Base-by-base conservation (phyloP, 2,888 invertebrate species). In the Micropterix aruncella region DNA sequence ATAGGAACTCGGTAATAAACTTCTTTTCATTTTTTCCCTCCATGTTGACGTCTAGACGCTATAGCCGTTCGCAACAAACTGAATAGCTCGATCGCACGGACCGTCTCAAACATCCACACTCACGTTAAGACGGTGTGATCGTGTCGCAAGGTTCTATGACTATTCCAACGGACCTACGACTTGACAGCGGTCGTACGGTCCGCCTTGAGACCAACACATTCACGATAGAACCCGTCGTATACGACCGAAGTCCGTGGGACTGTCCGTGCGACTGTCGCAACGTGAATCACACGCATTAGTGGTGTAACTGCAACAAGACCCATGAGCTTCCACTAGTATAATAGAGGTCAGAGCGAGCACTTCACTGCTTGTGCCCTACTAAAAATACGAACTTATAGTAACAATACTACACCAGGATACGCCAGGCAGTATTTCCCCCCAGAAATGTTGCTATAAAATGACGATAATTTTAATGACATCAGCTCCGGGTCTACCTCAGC, bases 131-230 rank as follows among this genome's bases (percentile, higher is more conserved):
- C 15, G 15, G 14, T 38, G 15, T 14, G 38, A 38, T 38, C 38
- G 38, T 38, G 38, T 38, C 38, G 38, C 38, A 38, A 38, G 12
- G 15, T 38, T 38, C 14, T 5, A 38, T 38, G 38, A 9, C 38
- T 5, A 38, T 38, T 38, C 14, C 15, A 38, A 38, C 15, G 38
- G 38, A 38, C 38, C 15, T 38, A 14, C 38, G 38, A 38, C 15
- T 9, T 14, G 38, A 38, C 38, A 7, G 5, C 14, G 38, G 38
- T 38, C 38, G 38, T 14, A 38, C 38, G 14, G 38, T 16, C 16
- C 16, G 16, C 42, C 19, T 37, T 43, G 18, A 18, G 36, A 44
- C 36, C 17, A 37, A 45, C 12, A 18, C 12, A 44, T 2, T 18
- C 41, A n/a, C 14, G 15, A 27, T 27, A 5, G 12, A 27, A 27